These are phyloP conservation scores for Carettochelys insculpta DNA, from an alignment of 2,113 vertebrate genomes.

Conservation along the genomic window DNA sequence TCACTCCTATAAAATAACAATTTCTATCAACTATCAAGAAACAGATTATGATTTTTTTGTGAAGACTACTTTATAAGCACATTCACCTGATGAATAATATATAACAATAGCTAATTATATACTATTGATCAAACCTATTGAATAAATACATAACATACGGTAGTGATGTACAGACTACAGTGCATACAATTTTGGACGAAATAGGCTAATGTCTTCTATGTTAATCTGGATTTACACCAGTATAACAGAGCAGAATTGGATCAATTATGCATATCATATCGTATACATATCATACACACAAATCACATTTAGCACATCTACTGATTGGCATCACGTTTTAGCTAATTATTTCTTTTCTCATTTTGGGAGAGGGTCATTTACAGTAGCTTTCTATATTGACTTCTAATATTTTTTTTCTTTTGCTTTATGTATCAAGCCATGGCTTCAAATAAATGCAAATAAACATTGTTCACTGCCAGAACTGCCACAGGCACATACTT, in stretches of 20 bases:
- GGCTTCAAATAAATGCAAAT: constrained; percentile 77
- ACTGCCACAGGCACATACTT: constrained; percentile 82
- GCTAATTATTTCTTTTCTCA: constrained; percentile 29
- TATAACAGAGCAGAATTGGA: not conserved
- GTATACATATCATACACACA: not conserved
- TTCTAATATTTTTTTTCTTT: constrained; percentile 62
- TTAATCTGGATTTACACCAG: not conserved
- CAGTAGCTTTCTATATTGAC: constrained; percentile 59
- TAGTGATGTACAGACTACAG: not conserved
- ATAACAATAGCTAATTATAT: constrained; percentile 24
- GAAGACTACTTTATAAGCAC: not conserved
- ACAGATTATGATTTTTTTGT: not conserved
- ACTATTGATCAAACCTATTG: not conserved
- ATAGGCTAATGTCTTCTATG: not conserved
- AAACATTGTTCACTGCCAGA: constrained; percentile 77
- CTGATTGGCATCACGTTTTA: constrained; percentile 17
- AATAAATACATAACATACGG: not conserved
- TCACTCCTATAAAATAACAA: constrained; percentile 31
- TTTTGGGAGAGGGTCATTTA: constrained; percentile 1
- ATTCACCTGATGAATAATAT: not conserved
- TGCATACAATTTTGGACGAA: constrained; percentile 1
- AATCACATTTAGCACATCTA: constrained; percentile 35
- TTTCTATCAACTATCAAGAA: not conserved
- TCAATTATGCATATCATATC: not conserved
- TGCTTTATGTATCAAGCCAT: constrained; percentile 67